A percentile compares a stretch with the other conserved stretches of the same genome.
Conservation (phyloP, 2,888 invertebrate genomes). For the Macaria notata region DNA sequence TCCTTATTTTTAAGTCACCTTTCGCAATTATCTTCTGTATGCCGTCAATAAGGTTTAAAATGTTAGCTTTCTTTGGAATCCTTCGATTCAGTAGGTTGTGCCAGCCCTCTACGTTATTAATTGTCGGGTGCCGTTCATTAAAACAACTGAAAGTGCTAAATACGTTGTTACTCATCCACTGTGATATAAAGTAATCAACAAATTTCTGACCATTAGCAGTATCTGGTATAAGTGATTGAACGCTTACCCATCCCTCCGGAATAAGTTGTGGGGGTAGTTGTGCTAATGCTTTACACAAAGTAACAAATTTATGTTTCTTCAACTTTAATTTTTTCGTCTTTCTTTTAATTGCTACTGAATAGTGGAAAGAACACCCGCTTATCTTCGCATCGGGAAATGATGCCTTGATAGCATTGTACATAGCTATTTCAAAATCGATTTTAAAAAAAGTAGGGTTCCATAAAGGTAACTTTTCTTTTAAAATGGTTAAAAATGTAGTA, state of each 20-base stretch:
- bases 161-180: neutral
- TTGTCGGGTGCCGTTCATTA: neutral
- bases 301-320: neutral
- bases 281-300: neutral
- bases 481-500: neutral
- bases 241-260: neutral
- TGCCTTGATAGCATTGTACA: neutral
- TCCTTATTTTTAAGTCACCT: slow-evolving; percentile 4
- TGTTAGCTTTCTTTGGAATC: neutral
- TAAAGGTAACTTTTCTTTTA: neutral
- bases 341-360: neutral
- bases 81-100: neutral
- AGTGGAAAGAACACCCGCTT: slow-evolving; percentile 3
- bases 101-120: slow-evolving; percentile 1
- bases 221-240: neutral
- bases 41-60: slow-evolving; percentile 5
- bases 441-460: neutral
- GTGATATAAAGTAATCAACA: neutral
- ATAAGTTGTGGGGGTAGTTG: neutral
- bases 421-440: neutral
- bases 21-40: slow-evolving; percentile 9
- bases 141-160: slow-evolving; percentile 1
- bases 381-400: neutral
- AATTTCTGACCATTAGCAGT: neutral
- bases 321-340: slow-evolving; percentile 2